Conservation (phyloP, 2,797 vertebrate genomes). For the Mionectes olivaceus region DNA sequence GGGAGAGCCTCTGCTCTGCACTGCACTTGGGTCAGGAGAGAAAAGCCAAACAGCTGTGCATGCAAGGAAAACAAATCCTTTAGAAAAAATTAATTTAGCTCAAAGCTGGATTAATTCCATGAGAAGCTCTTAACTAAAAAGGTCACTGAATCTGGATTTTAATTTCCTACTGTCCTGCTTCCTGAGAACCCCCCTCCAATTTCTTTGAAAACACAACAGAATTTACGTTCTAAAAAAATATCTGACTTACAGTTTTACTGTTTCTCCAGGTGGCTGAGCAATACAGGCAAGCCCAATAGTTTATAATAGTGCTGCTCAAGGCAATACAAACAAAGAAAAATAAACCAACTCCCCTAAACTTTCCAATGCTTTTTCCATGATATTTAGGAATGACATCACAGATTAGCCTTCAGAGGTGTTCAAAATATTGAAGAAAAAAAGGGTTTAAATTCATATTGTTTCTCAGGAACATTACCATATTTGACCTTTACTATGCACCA, state of each 20-base stretch:
- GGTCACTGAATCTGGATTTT: background rate
- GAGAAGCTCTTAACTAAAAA: background rate
- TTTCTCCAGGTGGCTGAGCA: background rate
- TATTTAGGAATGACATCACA: background rate
- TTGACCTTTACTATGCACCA: background rate
- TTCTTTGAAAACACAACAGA: background rate
- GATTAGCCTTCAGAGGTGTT: background rate
- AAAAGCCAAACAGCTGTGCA: conserved; percentile 2
- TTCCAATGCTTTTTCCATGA: background rate
- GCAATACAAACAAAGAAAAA: background rate
- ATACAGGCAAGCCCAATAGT: background rate
- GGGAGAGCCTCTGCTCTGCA: fast-evolving
- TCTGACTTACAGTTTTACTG: background rate
- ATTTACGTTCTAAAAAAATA: background rate
- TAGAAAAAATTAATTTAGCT: conserved; percentile 31
- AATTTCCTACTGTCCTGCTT: conserved; percentile 37
- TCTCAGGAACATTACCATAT: background rate
- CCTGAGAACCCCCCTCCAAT: background rate
- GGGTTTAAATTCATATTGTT: background rate
- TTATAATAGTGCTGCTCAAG: background rate
- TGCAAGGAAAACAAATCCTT: background rate
- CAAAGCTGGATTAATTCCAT: conserved; percentile 31
- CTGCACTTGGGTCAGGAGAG: background rate
- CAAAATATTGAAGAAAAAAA: background rate
- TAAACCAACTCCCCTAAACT: background rate